Base-by-base conservation (phyloP, 2,797 vertebrate species). In the Gorsachius magnificus region DNA sequence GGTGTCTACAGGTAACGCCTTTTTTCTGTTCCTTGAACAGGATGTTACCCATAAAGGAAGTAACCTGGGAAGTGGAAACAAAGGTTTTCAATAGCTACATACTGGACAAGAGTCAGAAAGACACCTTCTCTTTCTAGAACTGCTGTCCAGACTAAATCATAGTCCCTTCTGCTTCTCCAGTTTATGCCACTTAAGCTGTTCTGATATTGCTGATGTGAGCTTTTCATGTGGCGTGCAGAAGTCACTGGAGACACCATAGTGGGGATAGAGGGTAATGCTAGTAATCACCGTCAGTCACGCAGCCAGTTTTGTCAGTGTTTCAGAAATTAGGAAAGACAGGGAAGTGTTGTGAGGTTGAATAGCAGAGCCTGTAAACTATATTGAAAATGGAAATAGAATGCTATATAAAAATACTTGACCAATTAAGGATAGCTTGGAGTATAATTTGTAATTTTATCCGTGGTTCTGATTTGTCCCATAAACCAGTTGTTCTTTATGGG, bases 1-100 rank as follows among this genome's bases (percentile, higher is more conserved):
- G 4, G 10, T 61, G 12, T 26, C 13, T 35, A 1, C 17, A 28
- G 10, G 4, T 65, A 51, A 18, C 14, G 7, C 21, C 4, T 1
- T 41, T 19, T 87, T 90, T 45, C 25, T 22, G 1, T 50, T 25
- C 18, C 48, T 38, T 87, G 20, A 36, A n/a, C 12, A 16, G 13
- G 25, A 28, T 45, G 28, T 35, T 29, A 14, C 36, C 11, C 71
- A 22, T 74, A 57, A 65, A 74, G 46, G 33, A 63, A 48, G 17
- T 54, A 65, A 54, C 38, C 5, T 21, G 21, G 68, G 17, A 84
- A 78, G 31, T 19, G 38, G 19, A 63, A 85, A 31, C 16, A 71
- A 29, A 70, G 28, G 7, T 89, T 88, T 92, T 60, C 36, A 80
- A 41, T 51, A 70, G 14, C 25, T 72, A 2, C 2, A 0, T 54